A percentile compares a stretch with the other conserved stretches of the same genome.
Evolutionary conservation across 2,113 vertebrate genomes (phyloP).

Genomic region (Athene cunicularia): DNA sequence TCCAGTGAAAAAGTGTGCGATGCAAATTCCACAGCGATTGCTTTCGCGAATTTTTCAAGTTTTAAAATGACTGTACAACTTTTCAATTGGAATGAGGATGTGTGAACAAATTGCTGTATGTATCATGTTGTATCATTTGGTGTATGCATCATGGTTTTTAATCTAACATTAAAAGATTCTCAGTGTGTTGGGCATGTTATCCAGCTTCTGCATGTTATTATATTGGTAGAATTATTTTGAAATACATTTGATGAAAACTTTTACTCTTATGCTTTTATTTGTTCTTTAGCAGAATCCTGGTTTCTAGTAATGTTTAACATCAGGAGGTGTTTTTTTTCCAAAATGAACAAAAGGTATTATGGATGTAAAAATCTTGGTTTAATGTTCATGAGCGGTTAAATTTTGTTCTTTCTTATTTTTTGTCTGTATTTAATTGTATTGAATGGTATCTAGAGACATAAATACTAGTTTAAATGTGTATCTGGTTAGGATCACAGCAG

Average conservation of each 20-base stretch:
- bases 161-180: not conserved
- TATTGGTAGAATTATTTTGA: not conserved
- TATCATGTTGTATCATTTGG: not conserved
- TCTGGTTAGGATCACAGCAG: not conserved
- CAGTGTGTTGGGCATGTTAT: not conserved
- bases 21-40: not conserved
- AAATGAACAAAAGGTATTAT: not conserved
- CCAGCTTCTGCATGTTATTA: not conserved
- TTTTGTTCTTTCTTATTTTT: not conserved
- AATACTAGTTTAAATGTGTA: not conserved
- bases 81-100: not conserved
- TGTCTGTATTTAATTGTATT: not conserved
- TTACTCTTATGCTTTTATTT: not conserved
- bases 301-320: not conserved
- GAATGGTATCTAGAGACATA: not conserved
- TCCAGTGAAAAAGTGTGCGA: not conserved
- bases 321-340: not conserved
- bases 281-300: not conserved
- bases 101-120: not conserved
- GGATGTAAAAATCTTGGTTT: not conserved
- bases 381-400: not conserved
- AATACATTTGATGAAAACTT: not conserved
- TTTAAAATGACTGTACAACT: not conserved
- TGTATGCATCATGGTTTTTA: not conserved
- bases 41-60: not conserved